phyloP scores from a whole-genome alignment of 92 coral and sea anemone genomes.

The Porites cylindrica region DNA sequence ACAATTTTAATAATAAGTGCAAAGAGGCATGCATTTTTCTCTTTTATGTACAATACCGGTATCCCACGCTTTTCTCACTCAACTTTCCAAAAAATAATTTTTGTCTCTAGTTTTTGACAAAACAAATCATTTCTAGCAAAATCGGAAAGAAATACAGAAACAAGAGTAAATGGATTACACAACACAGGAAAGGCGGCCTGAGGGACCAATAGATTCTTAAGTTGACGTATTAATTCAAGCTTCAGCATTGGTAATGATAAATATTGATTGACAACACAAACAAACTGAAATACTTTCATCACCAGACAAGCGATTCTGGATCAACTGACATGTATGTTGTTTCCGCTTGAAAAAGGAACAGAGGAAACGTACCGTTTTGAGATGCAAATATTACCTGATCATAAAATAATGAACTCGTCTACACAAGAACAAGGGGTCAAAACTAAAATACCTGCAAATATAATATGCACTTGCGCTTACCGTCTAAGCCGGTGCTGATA shows the following conservation, averaged over 20 bases:
- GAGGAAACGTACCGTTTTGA: background rate
- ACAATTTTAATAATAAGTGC: no score
- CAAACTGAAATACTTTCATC: slow-evolving; percentile 44
- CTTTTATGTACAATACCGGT: no score
- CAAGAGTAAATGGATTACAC: no score
- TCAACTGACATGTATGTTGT: background rate
- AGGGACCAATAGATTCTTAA: background rate
- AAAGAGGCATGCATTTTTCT: no score
- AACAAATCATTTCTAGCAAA: no score
- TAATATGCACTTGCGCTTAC: slow-evolving; percentile 13
- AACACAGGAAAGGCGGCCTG: background rate
- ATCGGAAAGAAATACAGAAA: no score
- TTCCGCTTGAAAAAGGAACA: background rate
- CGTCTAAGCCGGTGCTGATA: slow-evolving; percentile 39
- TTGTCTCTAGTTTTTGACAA: no score
- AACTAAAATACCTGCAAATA: slow-evolving; percentile 19
- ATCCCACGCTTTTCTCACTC: no score
- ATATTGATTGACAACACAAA: slow-evolving; percentile 20
- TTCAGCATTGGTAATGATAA: background rate
- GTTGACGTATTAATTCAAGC: background rate
- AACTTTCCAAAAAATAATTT: no score
- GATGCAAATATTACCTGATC: background rate
- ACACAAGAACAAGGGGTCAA: background rate
- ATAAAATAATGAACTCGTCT: background rate
- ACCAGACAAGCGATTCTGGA: slow-evolving; percentile 26